Conservation (phyloP, 2,888 invertebrate species). For the Orthonevra nobilis region DNA sequence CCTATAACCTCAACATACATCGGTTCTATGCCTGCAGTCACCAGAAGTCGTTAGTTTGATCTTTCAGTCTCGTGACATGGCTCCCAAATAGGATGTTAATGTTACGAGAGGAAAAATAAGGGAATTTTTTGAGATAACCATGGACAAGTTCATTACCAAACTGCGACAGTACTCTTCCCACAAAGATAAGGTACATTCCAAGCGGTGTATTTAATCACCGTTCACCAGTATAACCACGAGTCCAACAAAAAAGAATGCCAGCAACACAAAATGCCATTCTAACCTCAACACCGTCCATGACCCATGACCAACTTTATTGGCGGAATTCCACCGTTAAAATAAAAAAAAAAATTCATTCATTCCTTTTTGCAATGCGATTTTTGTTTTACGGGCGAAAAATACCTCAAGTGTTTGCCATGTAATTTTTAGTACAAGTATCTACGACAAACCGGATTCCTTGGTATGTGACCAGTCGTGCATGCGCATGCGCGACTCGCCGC, state of each 20-base stretch:
- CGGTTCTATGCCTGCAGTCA: no score
- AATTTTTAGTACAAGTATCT: constrained; percentile 18
- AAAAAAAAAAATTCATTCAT: constrained; percentile 40
- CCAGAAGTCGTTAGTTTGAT: no score
- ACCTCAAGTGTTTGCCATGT: constrained; percentile 19
- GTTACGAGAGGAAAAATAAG: no score
- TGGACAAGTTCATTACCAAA: no score
- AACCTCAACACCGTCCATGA: constrained; percentile 62
- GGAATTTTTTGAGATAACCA: no score
- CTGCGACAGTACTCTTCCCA: no score
- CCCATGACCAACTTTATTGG: constrained; percentile 52
- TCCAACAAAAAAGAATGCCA: neutral
- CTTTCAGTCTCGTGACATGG: no score
- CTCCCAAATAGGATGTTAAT: no score
- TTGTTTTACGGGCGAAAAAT: neutral
- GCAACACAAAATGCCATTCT: constrained; percentile 35
- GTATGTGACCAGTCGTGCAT: constrained; percentile 70
- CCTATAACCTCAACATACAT: no score
- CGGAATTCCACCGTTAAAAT: constrained; percentile 42
- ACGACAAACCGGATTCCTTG: constrained; percentile 61
- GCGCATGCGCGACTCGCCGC: constrained; percentile 44
- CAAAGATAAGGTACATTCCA: neutral
- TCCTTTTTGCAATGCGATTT: constrained; percentile 18
- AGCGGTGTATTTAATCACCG: neutral
- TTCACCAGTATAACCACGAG: neutral